These are phyloP conservation scores for Hirtodrosophila histrioides DNA, from an alignment of 2,888 invertebrate species.

Conservation along the genomic window DNA sequence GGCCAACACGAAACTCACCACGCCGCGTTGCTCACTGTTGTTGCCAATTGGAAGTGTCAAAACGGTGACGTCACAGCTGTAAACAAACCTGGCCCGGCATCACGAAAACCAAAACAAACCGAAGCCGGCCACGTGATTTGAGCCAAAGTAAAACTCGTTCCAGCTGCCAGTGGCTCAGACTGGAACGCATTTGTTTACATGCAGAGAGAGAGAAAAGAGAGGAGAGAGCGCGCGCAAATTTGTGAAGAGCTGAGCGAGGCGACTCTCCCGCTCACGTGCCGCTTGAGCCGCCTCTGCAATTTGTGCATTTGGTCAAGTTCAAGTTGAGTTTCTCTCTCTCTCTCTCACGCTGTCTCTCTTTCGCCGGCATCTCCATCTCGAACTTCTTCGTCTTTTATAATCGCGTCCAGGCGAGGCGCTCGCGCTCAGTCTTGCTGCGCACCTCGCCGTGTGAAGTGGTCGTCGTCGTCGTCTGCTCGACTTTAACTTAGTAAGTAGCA, in stretches of 20 bases:
- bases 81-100: slow-evolving; percentile 55
- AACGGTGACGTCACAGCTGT: slow-evolving; percentile 75
- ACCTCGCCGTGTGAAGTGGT: slow-evolving; percentile 84
- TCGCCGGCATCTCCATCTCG: slow-evolving; percentile 8
- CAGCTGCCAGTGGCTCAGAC: slow-evolving; percentile 51
- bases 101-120: slow-evolving; percentile 71
- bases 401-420: slow-evolving; percentile 52
- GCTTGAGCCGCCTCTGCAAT: slow-evolving; percentile 68
- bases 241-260: slow-evolving; percentile 18
- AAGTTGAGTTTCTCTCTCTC: slow-evolving; percentile 61
- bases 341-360: slow-evolving; percentile 21
- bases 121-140: slow-evolving; percentile 71
- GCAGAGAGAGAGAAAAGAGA: slow-evolving; percentile 20
- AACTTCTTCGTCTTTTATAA: slow-evolving; percentile 57
- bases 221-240: slow-evolving; percentile 17
- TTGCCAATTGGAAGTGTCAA: slow-evolving; percentile 67
- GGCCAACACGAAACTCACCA: slow-evolving; percentile 47
- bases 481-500: slow-evolving; percentile 37
- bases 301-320: slow-evolving; percentile 82
- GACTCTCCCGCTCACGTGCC: slow-evolving; percentile 53
- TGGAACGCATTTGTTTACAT: slow-evolving; percentile 73
- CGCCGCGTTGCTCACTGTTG: slow-evolving; percentile 20
- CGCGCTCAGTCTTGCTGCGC: slow-evolving; percentile 84
- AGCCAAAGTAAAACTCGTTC: slow-evolving; percentile 60
- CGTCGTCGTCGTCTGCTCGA: slow-evolving; percentile 52